A percentile compares a stretch with the other conserved stretches of the same genome.
Conservation (phyloP, 2,888 invertebrate genomes). For the Apamea epomidion region DNA sequence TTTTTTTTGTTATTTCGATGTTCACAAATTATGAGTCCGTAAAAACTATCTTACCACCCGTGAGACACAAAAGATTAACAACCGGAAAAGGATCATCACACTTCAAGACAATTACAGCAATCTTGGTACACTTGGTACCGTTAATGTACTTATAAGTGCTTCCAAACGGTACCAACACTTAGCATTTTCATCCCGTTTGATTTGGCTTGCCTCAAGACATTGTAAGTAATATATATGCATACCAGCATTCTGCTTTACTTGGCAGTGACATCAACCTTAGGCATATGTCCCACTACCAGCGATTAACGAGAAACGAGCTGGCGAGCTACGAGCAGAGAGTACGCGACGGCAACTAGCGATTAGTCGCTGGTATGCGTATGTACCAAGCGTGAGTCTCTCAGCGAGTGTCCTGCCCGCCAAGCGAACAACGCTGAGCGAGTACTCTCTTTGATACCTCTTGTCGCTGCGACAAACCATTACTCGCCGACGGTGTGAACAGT, state of each 20-base stretch:
- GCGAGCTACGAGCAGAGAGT: background rate
- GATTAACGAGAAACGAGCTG: background rate
- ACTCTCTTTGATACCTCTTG: background rate
- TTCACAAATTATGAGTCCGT: background rate
- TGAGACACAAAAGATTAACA: slow-evolving; percentile 20
- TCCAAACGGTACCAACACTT: slow-evolving; percentile 40
- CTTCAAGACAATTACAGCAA: slow-evolving; percentile 42
- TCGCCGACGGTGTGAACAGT: background rate
- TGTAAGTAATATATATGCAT: slow-evolving; percentile 49
- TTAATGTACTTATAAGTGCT: slow-evolving; percentile 54
- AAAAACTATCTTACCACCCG: background rate
- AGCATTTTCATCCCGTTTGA: slow-evolving; percentile 37
- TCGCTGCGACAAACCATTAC: background rate
- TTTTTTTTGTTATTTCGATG: background rate
- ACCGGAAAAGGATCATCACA: slow-evolving; percentile 45
- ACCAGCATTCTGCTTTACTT: slow-evolving; percentile 50
- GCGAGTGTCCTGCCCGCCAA: background rate
- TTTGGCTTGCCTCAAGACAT: slow-evolving; percentile 35
- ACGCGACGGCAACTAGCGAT: no score
- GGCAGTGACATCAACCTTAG: slow-evolving; percentile 57
- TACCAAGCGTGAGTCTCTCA: background rate
- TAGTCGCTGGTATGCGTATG: background rate
- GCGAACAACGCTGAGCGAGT: background rate
- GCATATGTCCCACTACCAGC: background rate
- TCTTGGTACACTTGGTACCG: slow-evolving; percentile 37